Evolutionary conservation across 2,797 vertebrate species (phyloP).

Genomic region (Acipenser transmontanus): DNA sequence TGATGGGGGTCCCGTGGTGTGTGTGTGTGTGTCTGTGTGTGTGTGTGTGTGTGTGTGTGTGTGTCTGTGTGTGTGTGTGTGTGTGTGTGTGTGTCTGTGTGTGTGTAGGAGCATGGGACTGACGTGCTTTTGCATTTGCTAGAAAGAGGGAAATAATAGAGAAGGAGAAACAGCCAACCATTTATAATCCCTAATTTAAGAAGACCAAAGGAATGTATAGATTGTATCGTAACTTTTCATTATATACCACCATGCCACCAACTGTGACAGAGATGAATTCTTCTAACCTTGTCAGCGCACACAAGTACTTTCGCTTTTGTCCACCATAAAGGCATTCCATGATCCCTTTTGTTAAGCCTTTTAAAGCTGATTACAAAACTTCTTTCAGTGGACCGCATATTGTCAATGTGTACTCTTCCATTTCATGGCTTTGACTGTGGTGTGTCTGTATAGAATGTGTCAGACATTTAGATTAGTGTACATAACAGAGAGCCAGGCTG

Average conservation of each 20-base stretch:
- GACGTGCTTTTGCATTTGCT: not conserved
- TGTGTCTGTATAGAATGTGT: constrained; percentile 40
- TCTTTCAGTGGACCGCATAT: constrained; percentile 53
- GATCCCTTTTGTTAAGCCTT: constrained; percentile 36
- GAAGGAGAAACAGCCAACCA: constrained; percentile 48
- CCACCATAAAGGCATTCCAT: constrained; percentile 62
- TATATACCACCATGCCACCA: constrained; percentile 60
- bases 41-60: too few relatives aligned
- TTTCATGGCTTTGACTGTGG: constrained; percentile 54
- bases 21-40: too few relatives aligned
- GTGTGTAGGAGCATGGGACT: not conserved
- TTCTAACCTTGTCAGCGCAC: constrained; percentile 50
- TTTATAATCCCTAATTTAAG: constrained; percentile 38
- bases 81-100: not conserved
- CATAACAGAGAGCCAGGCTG: constrained; percentile 9
- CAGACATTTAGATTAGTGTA: constrained; percentile 32
- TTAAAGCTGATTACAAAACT: constrained; percentile 35
- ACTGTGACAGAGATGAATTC: constrained; percentile 70
- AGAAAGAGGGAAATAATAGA: constrained; percentile 48
- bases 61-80: too few relatives aligned
- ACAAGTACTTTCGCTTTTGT: constrained; percentile 59
- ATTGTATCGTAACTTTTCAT: constrained; percentile 66
- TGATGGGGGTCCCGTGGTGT: too few relatives aligned
- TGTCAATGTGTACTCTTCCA: constrained; percentile 54
- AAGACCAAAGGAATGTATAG: constrained; percentile 60